These are phyloP conservation scores for Drosophila bifasciata DNA, from an alignment of 1,140 invertebrate genomes.

Conservation along the genomic window DNA sequence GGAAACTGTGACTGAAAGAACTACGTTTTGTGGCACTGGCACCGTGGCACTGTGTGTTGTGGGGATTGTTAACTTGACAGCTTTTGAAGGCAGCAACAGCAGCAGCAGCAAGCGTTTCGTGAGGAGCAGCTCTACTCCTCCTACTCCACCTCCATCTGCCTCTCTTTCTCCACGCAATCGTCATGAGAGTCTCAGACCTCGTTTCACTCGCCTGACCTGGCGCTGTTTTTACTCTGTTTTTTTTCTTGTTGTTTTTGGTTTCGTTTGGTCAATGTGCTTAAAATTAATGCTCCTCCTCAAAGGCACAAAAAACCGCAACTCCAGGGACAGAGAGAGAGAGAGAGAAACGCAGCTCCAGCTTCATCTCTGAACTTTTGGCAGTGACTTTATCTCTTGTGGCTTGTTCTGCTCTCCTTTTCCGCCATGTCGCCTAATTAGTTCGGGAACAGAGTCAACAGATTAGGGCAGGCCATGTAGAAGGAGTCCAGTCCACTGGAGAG, in stretches of 20 bases:
- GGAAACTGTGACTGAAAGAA: conserved; percentile 7
- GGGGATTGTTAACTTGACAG: conserved; percentile 83
- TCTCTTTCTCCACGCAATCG: conserved; percentile 44
- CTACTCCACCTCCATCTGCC: no score
- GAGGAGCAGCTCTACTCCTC: conserved; percentile 48
- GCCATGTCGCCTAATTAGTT: conserved; percentile 80
- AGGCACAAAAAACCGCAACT: conserved; percentile 24
- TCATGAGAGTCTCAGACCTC: conserved; percentile 37
- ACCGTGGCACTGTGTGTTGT: conserved; percentile 65
- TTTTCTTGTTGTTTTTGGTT: no score
- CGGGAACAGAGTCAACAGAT: conserved; percentile 60
- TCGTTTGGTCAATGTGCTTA: conserved; percentile 71
- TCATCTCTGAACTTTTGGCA: conserved; percentile 52
- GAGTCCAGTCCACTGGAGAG: conserved; percentile 26
- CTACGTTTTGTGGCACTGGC: conserved; percentile 2
- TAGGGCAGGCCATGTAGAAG: conserved; percentile 48
- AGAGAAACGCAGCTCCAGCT: conserved; percentile 47
- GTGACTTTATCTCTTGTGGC: conserved; percentile 31
- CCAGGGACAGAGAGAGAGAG: conserved; percentile 5
- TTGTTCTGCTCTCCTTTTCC: conserved; percentile 19
- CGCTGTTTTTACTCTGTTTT: conserved; percentile 48
- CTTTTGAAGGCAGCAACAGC: conserved; percentile 70
- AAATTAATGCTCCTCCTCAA: conserved; percentile 73
- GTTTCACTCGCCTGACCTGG: conserved; percentile 57
- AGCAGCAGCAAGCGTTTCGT: conserved; percentile 39